phyloP scores from a whole-genome alignment of 2,888 invertebrate genomes.

The Temnothorax rugatulus region DNA sequence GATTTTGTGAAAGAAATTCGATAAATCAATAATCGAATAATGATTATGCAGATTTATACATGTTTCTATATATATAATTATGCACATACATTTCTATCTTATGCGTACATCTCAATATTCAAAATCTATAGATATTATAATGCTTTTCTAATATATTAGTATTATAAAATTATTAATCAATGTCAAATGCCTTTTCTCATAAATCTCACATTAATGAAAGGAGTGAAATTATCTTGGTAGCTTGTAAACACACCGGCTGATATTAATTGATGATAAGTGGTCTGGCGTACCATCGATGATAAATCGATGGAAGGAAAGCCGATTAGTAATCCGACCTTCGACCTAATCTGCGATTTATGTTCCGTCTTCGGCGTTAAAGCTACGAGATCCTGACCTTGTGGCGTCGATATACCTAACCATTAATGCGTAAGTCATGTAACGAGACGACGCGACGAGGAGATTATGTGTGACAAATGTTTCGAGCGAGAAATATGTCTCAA shows the following conservation, averaged over 20 bases:
- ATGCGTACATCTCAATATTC: not conserved
- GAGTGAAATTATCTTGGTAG: conserved; percentile 47
- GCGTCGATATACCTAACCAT: conserved; percentile 10
- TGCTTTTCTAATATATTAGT: not conserved
- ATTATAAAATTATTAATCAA: conserved; percentile 38
- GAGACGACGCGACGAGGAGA: conserved; percentile 24
- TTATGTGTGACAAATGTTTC: conserved; percentile 24
- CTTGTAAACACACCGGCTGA: conserved; percentile 57
- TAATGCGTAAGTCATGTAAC: conserved; percentile 48
- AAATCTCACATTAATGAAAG: conserved; percentile 28
- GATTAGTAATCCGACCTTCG: conserved; percentile 63
- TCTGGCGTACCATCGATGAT: conserved; percentile 59
- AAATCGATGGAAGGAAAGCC: conserved; percentile 61
- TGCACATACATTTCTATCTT: not conserved
- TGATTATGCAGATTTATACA: not conserved
- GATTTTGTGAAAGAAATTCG: not conserved
- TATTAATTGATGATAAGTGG: conserved; percentile 63
- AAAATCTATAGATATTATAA: conserved; percentile 10
- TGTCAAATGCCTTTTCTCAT: conserved; percentile 18
- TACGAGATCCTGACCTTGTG: conserved; percentile 49
- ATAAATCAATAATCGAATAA: not conserved
- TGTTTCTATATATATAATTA: not conserved
- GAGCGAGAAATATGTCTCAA: conserved; percentile 14
- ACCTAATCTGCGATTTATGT: conserved; percentile 54
- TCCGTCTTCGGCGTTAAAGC: conserved; percentile 39